Evolutionary conservation across 2,113 vertebrate species (phyloP).

Genomic region (Notothenia rossii): DNA sequence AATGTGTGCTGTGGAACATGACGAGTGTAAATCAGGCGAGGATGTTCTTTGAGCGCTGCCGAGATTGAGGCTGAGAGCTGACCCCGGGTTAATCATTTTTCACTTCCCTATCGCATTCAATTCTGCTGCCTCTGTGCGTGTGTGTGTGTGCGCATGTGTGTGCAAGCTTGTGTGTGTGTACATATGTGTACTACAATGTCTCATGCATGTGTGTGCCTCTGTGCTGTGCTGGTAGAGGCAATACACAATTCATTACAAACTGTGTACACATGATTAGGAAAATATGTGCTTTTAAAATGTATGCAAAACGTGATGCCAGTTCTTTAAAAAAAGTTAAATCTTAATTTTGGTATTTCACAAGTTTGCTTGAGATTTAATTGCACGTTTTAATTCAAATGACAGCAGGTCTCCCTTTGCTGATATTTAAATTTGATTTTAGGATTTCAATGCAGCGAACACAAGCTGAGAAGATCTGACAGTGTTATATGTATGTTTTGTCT

Average conservation of each 20-base stretch:
- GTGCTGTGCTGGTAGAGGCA: constrained; percentile 41
- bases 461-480: constrained; percentile 26
- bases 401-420: constrained; percentile 16
- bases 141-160: constrained; percentile 32
- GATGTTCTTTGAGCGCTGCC: constrained; percentile 92
- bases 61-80: constrained; percentile 92
- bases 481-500: background rate
- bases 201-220: constrained; percentile 46
- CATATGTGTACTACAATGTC: constrained; percentile 30
- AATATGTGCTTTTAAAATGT: constrained; percentile 67
- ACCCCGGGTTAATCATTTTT: constrained; percentile 96
- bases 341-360: constrained; percentile 44
- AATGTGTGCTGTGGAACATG: constrained; percentile 92
- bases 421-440: constrained; percentile 25
- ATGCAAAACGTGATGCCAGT: constrained; percentile 44
- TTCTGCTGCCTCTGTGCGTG: constrained; percentile 76
- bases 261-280: constrained; percentile 66
- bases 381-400: constrained; percentile 49
- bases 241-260: constrained; percentile 62
- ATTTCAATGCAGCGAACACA: constrained; percentile 33
- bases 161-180: constrained; percentile 23
- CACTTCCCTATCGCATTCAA: constrained; percentile 94
- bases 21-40: constrained; percentile 93
- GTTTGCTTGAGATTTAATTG: constrained; percentile 46
- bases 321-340: constrained; percentile 22